These are phyloP conservation scores for Drosophila formosana DNA, from an alignment of 2,888 invertebrate species.

Conservation along the genomic window DNA sequence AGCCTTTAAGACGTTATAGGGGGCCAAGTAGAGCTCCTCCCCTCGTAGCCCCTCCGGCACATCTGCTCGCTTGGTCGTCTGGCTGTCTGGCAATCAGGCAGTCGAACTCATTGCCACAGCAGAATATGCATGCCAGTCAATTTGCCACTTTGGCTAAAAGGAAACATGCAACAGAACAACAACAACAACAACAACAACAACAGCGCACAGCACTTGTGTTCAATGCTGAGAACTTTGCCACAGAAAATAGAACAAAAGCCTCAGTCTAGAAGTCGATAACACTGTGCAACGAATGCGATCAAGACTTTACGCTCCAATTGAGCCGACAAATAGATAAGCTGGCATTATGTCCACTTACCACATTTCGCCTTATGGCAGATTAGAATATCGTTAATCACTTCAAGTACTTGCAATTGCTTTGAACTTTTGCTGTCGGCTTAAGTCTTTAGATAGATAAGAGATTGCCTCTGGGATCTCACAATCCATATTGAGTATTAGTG, in stretches of 20 bases:
- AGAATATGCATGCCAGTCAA: conserved; percentile 80
- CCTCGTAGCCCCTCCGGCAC: neutral
- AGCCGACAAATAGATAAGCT: neutral
- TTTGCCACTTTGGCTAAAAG: conserved; percentile 81
- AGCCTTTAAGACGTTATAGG: conserved; percentile 70
- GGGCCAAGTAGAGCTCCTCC: conserved; percentile 26
- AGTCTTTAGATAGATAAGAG: neutral
- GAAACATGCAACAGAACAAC: conserved; percentile 69
- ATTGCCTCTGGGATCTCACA: neutral
- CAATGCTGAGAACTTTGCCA: conserved; percentile 62
- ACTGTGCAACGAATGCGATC: conserved; percentile 48
- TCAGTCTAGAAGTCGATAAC: conserved; percentile 57
- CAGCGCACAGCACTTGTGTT: conserved; percentile 71
- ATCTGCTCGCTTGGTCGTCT: conserved; percentile 37
- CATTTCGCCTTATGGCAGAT: neutral
- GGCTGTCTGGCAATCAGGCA: conserved; percentile 60
- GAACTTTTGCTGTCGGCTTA: neutral
- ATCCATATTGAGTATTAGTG: neutral
- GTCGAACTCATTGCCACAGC: conserved; percentile 55
- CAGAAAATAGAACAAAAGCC: conserved; percentile 77
- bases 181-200: conserved; percentile 46
- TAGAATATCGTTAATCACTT: neutral
- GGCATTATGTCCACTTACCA: neutral
- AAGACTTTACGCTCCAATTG: conserved; percentile 15
- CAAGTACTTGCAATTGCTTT: neutral